Base-by-base conservation (phyloP, 2,113 vertebrate genomes). In the Hiodon alosoides region DNA sequence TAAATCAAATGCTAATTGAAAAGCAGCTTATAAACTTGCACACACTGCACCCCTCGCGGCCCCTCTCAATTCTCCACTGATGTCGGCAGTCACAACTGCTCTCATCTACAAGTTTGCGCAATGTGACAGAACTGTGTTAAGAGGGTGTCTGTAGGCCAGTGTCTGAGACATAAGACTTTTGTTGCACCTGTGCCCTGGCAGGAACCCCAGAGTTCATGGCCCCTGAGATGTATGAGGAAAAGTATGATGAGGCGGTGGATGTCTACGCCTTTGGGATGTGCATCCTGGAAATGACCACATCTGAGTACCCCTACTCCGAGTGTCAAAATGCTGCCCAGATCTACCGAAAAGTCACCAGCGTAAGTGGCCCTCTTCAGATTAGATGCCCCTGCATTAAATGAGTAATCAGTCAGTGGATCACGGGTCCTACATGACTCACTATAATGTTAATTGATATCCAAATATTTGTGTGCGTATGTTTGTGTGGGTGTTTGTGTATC, bases 161-260 rank as follows among this genome's bases (percentile, higher is more conserved):
- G n/a, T 61, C 11, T 65, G 13, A 72, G 4, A n/a, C 53, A 9
- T 68, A 50, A 71, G 14, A 13, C 0, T 59, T 50, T 50, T 13
- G 4, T 72, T 2, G 16, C 67, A 14, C 8, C 14, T 72, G n/a
- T 75, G 3, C 14, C 76, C 16, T 16, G 78, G 14, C 89, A 99
- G 97, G 97, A 77, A 99, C 97, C 2, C 97, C 97, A 0, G 97
- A 99, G 85, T 99, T 99, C 87, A 99, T 99, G 97, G 97, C 97
- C 0, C 97, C 97, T 0, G 97, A 99, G 90, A 99, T 99, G 97
- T 99, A 99, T 0, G 97, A 99, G 87, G 97, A 99, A 89, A 97
- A 96, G 81, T 99, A 99, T 0, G 96, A 99, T 0, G 97, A 99
- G 78, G 94, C 95, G 0, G 97, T 99, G 81, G 97, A 98, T 0